These are phyloP conservation scores for Cordilura impudica DNA, from an alignment of 2,888 invertebrate species.

Conservation along the genomic window DNA sequence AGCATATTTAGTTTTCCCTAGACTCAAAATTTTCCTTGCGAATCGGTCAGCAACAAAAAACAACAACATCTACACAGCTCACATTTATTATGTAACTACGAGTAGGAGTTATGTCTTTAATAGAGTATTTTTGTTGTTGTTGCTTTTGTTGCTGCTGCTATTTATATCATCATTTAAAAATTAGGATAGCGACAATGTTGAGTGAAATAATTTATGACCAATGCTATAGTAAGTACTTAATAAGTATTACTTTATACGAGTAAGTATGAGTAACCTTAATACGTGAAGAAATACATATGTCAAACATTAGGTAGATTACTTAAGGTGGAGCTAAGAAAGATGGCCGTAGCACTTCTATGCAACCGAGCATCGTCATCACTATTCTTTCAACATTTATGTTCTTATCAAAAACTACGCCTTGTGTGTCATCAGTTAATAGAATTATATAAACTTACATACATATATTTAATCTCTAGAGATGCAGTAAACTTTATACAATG, in stretches of 20 bases:
- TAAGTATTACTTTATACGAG: conserved; percentile 1
- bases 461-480: conserved; percentile 29
- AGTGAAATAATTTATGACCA: conserved; percentile 7
- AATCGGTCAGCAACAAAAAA: conserved; percentile 16
- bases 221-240: background rate
- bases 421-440: background rate
- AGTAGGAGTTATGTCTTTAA: background rate
- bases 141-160: background rate
- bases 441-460: conserved; percentile 13
- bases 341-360: too few relatives aligned
- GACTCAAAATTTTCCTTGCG: too few relatives aligned
- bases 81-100: background rate
- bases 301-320: conserved; percentile 1
- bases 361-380: too few relatives aligned
- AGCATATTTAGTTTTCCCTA: too few relatives aligned
- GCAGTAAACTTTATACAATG: conserved; percentile 5
- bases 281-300: conserved; percentile 12
- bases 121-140: background rate
- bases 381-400: too few relatives aligned
- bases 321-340: conserved; percentile 2
- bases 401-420: too few relatives aligned
- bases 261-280: too few relatives aligned
- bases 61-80: conserved; percentile 7
- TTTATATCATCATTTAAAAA: background rate
- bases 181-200: conserved; percentile 7